Evolutionary conservation across 2,113 vertebrate species (phyloP), one percentile per base, ranked within the genome.

Genomic region (Mohoua ochrocephala): DNA sequence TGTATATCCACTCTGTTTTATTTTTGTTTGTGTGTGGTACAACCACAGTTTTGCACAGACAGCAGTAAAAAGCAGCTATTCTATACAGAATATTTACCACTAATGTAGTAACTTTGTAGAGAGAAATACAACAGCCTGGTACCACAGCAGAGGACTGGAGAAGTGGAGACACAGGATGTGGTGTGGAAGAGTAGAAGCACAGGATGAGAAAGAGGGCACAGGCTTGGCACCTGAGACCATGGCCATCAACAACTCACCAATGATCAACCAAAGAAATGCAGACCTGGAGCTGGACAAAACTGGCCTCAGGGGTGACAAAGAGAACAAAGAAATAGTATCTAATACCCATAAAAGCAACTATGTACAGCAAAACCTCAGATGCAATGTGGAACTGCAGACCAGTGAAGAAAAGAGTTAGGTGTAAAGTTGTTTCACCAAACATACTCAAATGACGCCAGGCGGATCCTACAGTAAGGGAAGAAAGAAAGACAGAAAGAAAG

Each of bases 21-120:
- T 27, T 81, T 77, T 37, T 91, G 10, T 53, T 33, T 33, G 15
- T 27, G 15, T 39, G 30, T 12, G 14, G 26, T 45, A 47, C 42
- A 70, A 78, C 16, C n/a, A 73, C 18, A 84, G 60, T 63, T 85
- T 50, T 63, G 30, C 44, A 53, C 11, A 70, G 42, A 15, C 2
- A 53, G 33, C 18, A 52, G 74, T 12, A 71, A 70, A 47, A 79
- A 79, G 42, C 18, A 71, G 42, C 35, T 78, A 53, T 12, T 50
- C 41, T 50, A 18, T 7, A 57, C 0, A 63, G 28, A 91, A 57
- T 44, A 70, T 57, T 84, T 59, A 87, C 19, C 11, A 42, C 10
- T 33, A 45, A 70, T 0, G 0, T 16, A 80, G 20, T 23, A 42
- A 53, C 35, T 74, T 49, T 24, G 7, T 26, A 41, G 13, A 67